A percentile compares a stretch with the other conserved stretches of the same genome.
Conservation (phyloP, 2,113 vertebrate species). For the Otis tarda region DNA sequence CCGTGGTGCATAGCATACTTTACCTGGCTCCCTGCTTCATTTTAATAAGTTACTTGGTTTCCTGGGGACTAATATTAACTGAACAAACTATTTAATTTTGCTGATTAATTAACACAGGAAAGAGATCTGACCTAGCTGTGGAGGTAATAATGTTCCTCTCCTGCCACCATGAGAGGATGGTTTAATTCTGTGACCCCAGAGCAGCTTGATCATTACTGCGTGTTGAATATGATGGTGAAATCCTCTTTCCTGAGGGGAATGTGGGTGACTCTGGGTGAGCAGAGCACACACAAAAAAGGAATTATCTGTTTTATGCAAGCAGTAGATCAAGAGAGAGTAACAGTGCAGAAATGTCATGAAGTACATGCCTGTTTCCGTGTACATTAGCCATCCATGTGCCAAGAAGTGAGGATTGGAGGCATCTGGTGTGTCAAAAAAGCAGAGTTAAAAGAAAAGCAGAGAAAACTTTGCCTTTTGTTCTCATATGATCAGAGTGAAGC, state of each 20-base stretch:
- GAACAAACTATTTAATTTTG: slow-evolving; percentile 5
- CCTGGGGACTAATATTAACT: not conserved
- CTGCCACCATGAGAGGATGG: not conserved
- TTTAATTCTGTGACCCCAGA: not conserved
- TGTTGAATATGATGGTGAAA: not conserved
- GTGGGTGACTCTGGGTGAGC: not conserved
- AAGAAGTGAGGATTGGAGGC: not conserved
- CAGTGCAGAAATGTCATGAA: slow-evolving; percentile 24
- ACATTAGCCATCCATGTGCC: not conserved
- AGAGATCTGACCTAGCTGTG: not conserved
- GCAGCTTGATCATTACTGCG: not conserved
- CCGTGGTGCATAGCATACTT: not conserved
- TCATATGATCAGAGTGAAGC: not conserved
- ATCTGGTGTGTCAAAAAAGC: not conserved
- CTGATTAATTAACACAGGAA: slow-evolving; percentile 24
- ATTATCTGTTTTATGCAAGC: not conserved
- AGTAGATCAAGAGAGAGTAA: not conserved
- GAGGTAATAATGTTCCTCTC: not conserved
- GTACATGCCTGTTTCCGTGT: not conserved
- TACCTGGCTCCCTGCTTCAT: not conserved
- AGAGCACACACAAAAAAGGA: not conserved
- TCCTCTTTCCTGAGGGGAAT: not conserved
- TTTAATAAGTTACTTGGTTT: not conserved
- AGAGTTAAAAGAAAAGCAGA: not conserved
- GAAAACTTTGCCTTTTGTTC: slow-evolving; percentile 10